Conservation (phyloP, 2,888 invertebrate species). For the Tigriopus californicus region DNA sequence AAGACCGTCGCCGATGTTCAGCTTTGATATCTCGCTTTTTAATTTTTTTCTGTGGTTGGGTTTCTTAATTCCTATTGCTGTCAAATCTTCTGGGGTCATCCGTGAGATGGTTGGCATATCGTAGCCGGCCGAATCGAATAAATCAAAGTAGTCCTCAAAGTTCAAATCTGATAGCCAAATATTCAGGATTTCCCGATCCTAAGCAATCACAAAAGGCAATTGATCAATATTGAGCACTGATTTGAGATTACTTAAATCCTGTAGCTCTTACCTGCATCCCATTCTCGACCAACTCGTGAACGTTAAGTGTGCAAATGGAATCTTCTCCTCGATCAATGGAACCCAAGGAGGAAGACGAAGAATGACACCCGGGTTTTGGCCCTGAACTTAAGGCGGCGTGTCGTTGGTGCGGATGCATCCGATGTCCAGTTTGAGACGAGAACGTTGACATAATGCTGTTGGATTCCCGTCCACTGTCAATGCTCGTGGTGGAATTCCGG, state of each 20-base stretch:
- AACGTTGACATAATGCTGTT: conserved; percentile 34
- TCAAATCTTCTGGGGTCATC: conserved; percentile 83
- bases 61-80: conserved; percentile 66
- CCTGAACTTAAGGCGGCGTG: neutral
- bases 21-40: conserved; percentile 84
- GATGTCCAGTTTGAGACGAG: conserved; percentile 6
- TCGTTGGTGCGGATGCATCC: conserved; percentile 9
- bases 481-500: conserved; percentile 51
- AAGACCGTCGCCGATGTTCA: conserved; percentile 81
- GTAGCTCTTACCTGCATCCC: conserved; percentile 42
- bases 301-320: conserved; percentile 25
- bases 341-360: conserved; percentile 29
- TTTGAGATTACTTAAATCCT: neutral
- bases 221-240: neutral
- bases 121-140: conserved; percentile 87
- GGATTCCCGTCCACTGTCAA: conserved; percentile 81
- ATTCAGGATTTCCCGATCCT: conserved; percentile 83
- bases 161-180: conserved; percentile 85
- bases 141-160: conserved; percentile 81
- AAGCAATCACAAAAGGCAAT: no score
- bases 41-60: conserved; percentile 88
- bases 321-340: conserved; percentile 40
- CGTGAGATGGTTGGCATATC: conserved; percentile 94
- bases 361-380: conserved; percentile 29
- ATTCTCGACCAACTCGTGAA: conserved; percentile 35